A percentile compares a stretch with the other conserved stretches of the same genome.
These are phyloP conservation scores for Brachynemurus nebulosus DNA, from an alignment of 2,888 invertebrate genomes.

Conservation along the genomic window DNA sequence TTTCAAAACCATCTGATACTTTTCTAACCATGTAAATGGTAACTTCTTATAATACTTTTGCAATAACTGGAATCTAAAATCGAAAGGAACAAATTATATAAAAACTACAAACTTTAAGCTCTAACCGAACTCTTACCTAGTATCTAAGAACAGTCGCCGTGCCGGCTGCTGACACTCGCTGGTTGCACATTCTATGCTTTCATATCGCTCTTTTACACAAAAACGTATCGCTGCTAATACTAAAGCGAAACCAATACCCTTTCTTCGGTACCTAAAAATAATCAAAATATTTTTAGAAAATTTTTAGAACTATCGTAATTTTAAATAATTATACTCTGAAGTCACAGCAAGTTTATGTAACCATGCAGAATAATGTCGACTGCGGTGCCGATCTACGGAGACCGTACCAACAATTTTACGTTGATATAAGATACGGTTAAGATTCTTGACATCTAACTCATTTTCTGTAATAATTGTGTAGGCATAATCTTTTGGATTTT, in stretches of 20 bases:
- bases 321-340: constrained; percentile 26
- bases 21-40: constrained; percentile 25
- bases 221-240: constrained; percentile 41
- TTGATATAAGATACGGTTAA: constrained; percentile 24
- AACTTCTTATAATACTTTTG: constrained; percentile 53
- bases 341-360: constrained; percentile 46
- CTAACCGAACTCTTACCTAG: constrained; percentile 23
- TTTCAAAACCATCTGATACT: constrained; percentile 7
- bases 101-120: no score
- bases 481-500: constrained; percentile 30
- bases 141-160: constrained; percentile 37
- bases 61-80: constrained; percentile 47
- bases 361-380: constrained; percentile 46
- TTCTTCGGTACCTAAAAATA: constrained; percentile 39
- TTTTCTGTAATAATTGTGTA: constrained; percentile 39
- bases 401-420: constrained; percentile 45
- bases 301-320: no score
- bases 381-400: constrained; percentile 41
- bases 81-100: no score
- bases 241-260: constrained; percentile 43
- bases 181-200: constrained; percentile 42
- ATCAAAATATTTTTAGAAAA: no score
- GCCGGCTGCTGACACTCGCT: constrained; percentile 52
- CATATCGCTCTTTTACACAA: constrained; percentile 39
- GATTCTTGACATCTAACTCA: constrained; percentile 26